Percentiles rank a stretch among this genome's conserved stretches.
These are phyloP conservation scores for Drosophila gaucha DNA, from an alignment of 2,888 invertebrate genomes.

Conservation along the genomic window DNA sequence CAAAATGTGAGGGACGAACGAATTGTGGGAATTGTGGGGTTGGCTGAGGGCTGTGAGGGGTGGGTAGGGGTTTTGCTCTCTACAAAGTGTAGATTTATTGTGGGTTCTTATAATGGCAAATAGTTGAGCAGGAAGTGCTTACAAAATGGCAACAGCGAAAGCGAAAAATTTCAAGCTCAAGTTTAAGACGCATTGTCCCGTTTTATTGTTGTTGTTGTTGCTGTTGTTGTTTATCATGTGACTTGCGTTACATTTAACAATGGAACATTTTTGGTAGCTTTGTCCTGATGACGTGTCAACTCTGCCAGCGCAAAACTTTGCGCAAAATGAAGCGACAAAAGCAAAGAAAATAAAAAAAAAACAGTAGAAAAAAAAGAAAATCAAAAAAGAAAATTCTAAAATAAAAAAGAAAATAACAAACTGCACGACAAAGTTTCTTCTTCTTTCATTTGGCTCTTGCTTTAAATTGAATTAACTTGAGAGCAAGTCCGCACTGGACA, in stretches of 20 bases:
- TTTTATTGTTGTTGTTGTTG: conserved; percentile 5
- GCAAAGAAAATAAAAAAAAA: conserved; percentile 34
- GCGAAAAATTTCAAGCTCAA: conserved; percentile 58
- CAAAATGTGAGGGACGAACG: no score
- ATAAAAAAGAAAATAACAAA: conserved; percentile 30
- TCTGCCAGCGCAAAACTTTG: conserved; percentile 66
- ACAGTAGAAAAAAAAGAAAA: conserved; percentile 15
- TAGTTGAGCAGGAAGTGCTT: conserved; percentile 55
- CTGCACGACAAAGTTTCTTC: conserved; percentile 66
- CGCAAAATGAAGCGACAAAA: conserved; percentile 69
- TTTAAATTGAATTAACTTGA: conserved; percentile 76
- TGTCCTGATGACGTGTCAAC: conserved; percentile 76
- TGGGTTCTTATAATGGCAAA: conserved; percentile 59
- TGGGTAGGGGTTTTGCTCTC: no score
- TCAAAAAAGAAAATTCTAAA: conserved; percentile 22
- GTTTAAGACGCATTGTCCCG: conserved; percentile 57
- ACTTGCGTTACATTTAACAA: conserved; percentile 57
- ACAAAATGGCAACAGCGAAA: conserved; percentile 40
- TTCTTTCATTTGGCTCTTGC: conserved; percentile 44
- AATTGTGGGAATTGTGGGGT: no score
- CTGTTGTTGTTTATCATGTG: conserved; percentile 62
- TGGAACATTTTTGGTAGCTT: conserved; percentile 58
- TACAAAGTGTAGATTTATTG: conserved; percentile 49
- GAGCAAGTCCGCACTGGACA: conserved; percentile 44
- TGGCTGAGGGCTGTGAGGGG: neutral